Base-by-base conservation (phyloP, 2,797 vertebrate species). In the Enteromius unitaeniatus region DNA sequence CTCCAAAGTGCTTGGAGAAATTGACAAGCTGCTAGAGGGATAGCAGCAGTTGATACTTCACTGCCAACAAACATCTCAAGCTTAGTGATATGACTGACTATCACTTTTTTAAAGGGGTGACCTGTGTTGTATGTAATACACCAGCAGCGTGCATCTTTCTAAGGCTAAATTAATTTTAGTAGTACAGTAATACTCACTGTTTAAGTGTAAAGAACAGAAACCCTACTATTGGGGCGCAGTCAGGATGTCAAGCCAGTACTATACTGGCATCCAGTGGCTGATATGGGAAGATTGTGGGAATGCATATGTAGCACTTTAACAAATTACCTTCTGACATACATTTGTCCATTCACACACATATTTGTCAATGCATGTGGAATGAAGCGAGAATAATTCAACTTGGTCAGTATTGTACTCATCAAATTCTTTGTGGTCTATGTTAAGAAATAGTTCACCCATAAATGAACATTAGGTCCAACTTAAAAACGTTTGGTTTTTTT, bases 251-350 rank as follows among this genome's bases (percentile, higher is more conserved):
- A 34, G 68, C 72, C 69, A 75, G 85, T 74, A 37, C 81, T 83
- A 75, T 86, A 86, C 85, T 86, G 85, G 76, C 85, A 86, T 86
- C 85, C 76, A 83, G 85, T 86, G 85, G 85, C 62, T 60, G 77
- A 73, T 67, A 69, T 83, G n/a, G 77, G 81, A 79, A 86, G 76
- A 74, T 75, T 72, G 70, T 53, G 23, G 65, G 14, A 72, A 70
- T 4, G 47, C 51, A 34, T 51, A 34, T 13, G 11, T 40, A 70
- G 47, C 3, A 13, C 47, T 49, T 15, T 19, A 37, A 69, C 21
- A 75, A 85, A 47, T 42, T 37, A 76, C 45, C 26, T 62, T 75
- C 21, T 42, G 64, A 60, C 19, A 65, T 51, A 10, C 75, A 47
- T 37, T 68, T 42, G 70, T 47, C 28, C 77, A 79, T 11, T 47